Conservation (phyloP, 2,888 invertebrate genomes). For the Meghimatium bilineatum region DNA sequence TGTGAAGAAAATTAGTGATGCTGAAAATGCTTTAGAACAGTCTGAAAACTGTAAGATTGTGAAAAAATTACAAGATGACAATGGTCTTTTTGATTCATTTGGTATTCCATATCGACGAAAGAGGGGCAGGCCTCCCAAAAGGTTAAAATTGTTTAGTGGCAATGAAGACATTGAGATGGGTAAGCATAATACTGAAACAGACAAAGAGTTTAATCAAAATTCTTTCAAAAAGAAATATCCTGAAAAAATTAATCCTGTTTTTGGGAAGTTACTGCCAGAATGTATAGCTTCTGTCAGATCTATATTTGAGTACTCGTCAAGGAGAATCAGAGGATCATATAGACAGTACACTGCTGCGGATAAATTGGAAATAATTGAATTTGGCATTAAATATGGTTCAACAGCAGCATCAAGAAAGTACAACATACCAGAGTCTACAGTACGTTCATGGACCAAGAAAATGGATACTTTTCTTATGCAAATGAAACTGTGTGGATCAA, state of each 20-base stretch:
- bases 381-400: constrained; percentile 45
- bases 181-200: neutral
- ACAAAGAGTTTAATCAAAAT: neutral
- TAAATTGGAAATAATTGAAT: constrained; percentile 36
- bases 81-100: neutral
- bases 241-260: neutral
- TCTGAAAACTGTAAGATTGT: neutral
- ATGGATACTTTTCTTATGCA: constrained; percentile 40
- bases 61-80: neutral
- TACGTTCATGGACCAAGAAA: constrained; percentile 42
- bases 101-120: constrained; percentile 23
- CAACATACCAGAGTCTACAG: constrained; percentile 43
- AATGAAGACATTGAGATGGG: constrained; percentile 13
- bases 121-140: constrained; percentile 39
- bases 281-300: neutral
- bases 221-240: neutral
- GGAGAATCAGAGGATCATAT: constrained; percentile 36
- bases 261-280: neutral
- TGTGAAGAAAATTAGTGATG: neutral
- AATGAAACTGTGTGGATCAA: constrained; percentile 15
- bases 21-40: neutral
- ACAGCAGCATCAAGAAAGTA: constrained; percentile 44
- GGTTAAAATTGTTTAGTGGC: constrained; percentile 21
- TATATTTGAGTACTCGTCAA: constrained; percentile 9
- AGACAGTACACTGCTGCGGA: constrained; percentile 39